A percentile compares a stretch with the other conserved stretches of the same genome.
Conservation (phyloP, 1,140 invertebrate genomes). For the Pristionchus pacificus region DNA sequence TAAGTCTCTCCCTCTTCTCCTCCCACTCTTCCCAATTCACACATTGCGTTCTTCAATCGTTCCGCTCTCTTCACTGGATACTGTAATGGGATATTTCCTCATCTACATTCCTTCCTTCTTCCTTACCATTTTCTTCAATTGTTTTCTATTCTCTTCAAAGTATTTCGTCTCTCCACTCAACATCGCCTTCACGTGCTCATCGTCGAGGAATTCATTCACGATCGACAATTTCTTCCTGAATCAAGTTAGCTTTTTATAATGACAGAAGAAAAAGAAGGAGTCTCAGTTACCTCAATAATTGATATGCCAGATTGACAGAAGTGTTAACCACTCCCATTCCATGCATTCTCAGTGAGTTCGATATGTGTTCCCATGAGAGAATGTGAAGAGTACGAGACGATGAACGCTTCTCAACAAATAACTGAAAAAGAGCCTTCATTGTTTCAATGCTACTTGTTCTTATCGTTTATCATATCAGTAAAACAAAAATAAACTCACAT, state of each 20-base stretch:
- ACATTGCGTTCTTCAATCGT: slow-evolving; percentile 86
- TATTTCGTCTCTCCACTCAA: slow-evolving; percentile 79
- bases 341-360: slow-evolving; percentile 94
- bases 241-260: slow-evolving; percentile 96
- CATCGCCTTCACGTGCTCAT: slow-evolving; percentile 94
- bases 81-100: no score
- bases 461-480: neutral
- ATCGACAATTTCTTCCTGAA: slow-evolving; percentile 85
- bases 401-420: slow-evolving; percentile 69
- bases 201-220: slow-evolving; percentile 95
- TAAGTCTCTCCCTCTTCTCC: slow-evolving; percentile 74
- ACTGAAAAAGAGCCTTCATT: slow-evolving; percentile 16
- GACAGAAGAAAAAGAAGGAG: slow-evolving; percentile 63
- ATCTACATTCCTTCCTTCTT: no score
- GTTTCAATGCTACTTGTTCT: no score
- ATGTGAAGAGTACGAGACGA: slow-evolving; percentile 86
- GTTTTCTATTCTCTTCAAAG: slow-evolving; percentile 66
- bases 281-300: neutral
- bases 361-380: slow-evolving; percentile 87
- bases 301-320: slow-evolving; percentile 64
- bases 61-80: slow-evolving; percentile 83
- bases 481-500: slow-evolving; percentile 62
- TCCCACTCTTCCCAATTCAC: slow-evolving; percentile 79
- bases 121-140: slow-evolving; percentile 54
- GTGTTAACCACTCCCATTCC: slow-evolving; percentile 96